These are phyloP conservation scores for Styela plicata DNA, from an alignment of 23 tunicate genomes.

Conservation along the genomic window DNA sequence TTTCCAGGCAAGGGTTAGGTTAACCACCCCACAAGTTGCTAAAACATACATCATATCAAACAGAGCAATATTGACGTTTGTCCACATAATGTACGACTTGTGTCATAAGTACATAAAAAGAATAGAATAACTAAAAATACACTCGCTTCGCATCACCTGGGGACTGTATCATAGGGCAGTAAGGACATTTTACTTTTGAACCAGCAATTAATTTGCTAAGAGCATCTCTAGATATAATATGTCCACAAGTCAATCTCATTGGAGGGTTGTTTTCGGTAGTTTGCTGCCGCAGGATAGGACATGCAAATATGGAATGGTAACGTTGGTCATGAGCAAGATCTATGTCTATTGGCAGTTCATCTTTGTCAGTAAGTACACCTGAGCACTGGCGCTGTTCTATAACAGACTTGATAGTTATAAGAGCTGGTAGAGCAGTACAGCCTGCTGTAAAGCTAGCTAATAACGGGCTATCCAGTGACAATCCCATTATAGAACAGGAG, in stretches of 20 bases:
- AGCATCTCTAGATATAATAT: constrained; percentile 93
- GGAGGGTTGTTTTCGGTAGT: constrained; percentile 95
- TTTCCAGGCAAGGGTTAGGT: too few relatives aligned
- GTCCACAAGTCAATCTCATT: constrained; percentile 91
- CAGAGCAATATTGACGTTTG: too few relatives aligned
- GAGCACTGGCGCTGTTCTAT: constrained; percentile 89
- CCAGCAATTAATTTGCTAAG: constrained; percentile 65
- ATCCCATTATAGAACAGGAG: constrained; percentile 66
- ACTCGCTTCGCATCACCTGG: constrained; percentile 67
- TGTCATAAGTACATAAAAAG: too few relatives aligned
- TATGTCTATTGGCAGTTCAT: constrained; percentile 96
- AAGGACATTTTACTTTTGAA: constrained; percentile 90
- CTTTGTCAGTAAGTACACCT: constrained; percentile 57
- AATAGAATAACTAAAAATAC: constrained; percentile 20
- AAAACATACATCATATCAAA: too few relatives aligned
- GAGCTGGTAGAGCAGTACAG: constrained; percentile 91
- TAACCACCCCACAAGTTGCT: too few relatives aligned
- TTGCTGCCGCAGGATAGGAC: constrained; percentile 91
- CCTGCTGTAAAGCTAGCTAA: constrained; percentile 76
- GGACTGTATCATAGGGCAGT: constrained; percentile 89
- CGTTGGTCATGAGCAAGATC: constrained; percentile 68
- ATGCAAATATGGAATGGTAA: constrained; percentile 97
- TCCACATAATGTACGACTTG: too few relatives aligned
- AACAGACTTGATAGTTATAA: constrained; percentile 82
- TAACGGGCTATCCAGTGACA: constrained; percentile 76